These are phyloP conservation scores for Thalassaphorura encarpata DNA, from an alignment of 1,140 invertebrate genomes.

Conservation along the genomic window DNA sequence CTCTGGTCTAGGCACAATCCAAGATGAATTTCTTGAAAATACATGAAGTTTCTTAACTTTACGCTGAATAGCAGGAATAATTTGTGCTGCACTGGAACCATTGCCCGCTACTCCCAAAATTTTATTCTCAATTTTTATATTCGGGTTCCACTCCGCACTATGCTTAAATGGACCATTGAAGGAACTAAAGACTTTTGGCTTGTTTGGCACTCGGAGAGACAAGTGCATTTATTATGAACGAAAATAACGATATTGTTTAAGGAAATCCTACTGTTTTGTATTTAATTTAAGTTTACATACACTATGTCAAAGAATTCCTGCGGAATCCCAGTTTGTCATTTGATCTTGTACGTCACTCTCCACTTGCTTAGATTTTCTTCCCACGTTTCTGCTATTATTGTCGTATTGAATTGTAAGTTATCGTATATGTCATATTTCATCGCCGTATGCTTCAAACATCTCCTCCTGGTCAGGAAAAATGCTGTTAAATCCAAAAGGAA, in stretches of 20 bases:
- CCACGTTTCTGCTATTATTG: constrained; percentile 17
- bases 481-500: too few species aligned
- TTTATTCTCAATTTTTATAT: constrained; percentile 15
- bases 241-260: too few species aligned
- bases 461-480: too few species aligned
- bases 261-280: too few species aligned
- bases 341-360: constrained; percentile 2
- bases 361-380: constrained; percentile 13
- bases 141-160: constrained; percentile 16
- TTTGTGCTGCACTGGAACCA: constrained; percentile 21
- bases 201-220: constrained; percentile 17
- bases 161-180: constrained; percentile 16
- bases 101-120: constrained; percentile 17
- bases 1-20: constrained; percentile 7
- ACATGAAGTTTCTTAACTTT: constrained; percentile 16
- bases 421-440: constrained; percentile 17
- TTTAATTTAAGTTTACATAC: neutral
- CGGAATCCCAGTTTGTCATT: neutral
- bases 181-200: constrained; percentile 15
- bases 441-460: too few species aligned
- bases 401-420: constrained; percentile 4
- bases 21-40: constrained; percentile 18
- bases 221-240: constrained; percentile 9
- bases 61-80: constrained; percentile 16
- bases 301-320: constrained; percentile 10